phyloP scores from a whole-genome alignment of 2,797 vertebrate species.

The Malurus leucopterus region DNA sequence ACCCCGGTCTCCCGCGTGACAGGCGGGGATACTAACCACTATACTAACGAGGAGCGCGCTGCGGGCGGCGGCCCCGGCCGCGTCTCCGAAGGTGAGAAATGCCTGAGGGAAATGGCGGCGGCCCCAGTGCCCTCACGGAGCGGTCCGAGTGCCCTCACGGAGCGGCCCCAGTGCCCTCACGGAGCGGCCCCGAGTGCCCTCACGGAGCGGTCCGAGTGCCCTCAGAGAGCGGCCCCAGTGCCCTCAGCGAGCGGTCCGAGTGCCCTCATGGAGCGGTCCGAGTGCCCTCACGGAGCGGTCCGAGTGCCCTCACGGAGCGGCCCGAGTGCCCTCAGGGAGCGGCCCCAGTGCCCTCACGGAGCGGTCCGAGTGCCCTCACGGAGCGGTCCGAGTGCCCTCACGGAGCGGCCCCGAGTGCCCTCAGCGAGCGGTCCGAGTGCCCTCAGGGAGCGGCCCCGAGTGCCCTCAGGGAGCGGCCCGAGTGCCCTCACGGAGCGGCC shows the following conservation, averaged over 20 bases:
- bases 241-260: fast-evolving
- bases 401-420: too few relatives aligned
- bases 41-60: background rate
- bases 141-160: too few relatives aligned
- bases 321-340: too few relatives aligned
- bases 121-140: fast-evolving
- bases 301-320: too few relatives aligned
- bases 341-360: fast-evolving
- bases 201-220: fast-evolving
- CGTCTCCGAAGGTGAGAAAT: fast-evolving
- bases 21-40: constrained; percentile 45
- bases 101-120: background rate
- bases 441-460: too few relatives aligned
- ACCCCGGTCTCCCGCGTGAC: constrained; percentile 58
- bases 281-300: too few relatives aligned
- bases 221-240: too few relatives aligned
- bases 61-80: fast-evolving
- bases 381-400: fast-evolving
- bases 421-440: fast-evolving
- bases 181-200: too few relatives aligned
- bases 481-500: too few relatives aligned
- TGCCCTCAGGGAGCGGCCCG: too few relatives aligned
- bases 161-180: too few relatives aligned
- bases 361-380: fast-evolving
- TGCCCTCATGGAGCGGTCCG: too few relatives aligned